Percentiles rank a stretch among this genome's conserved stretches.
These are phyloP conservation scores for Popillia japonica DNA, from an alignment of 1,140 invertebrate genomes.

Conservation along the genomic window DNA sequence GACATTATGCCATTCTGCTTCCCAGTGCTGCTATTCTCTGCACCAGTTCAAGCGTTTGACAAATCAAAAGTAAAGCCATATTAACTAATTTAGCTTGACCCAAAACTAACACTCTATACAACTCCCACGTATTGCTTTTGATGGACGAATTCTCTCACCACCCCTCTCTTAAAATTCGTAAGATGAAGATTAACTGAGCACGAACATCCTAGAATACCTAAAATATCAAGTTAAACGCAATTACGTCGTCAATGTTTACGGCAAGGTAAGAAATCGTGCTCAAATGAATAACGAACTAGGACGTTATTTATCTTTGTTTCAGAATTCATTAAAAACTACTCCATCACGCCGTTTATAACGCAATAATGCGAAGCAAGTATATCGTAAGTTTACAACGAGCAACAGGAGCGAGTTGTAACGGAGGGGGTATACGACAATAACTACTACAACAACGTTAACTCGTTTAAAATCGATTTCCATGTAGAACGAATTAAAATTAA, in stretches of 20 bases:
- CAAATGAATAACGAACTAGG: constrained; percentile 13
- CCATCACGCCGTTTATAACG: constrained; percentile 19
- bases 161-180: too few relatives aligned
- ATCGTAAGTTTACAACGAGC: neutral
- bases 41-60: too few relatives aligned
- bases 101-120: too few relatives aligned
- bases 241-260: neutral
- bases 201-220: too few relatives aligned
- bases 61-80: too few relatives aligned
- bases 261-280: neutral
- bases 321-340: constrained; percentile 29
- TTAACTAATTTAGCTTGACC: too few relatives aligned
- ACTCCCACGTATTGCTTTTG: too few relatives aligned
- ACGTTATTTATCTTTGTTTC: constrained; percentile 32
- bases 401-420: neutral
- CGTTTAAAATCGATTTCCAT: constrained; percentile 17
- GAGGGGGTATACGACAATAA: neutral
- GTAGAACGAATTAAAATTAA: constrained; percentile 30
- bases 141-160: too few relatives aligned
- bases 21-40: too few relatives aligned
- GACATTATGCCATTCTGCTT: too few relatives aligned
- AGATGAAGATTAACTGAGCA: too few relatives aligned
- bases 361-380: neutral
- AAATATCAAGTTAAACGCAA: neutral
- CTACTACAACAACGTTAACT: constrained; percentile 4